phyloP scores from a whole-genome alignment of 2,113 vertebrate genomes.

The Pelecanus crispus region DNA sequence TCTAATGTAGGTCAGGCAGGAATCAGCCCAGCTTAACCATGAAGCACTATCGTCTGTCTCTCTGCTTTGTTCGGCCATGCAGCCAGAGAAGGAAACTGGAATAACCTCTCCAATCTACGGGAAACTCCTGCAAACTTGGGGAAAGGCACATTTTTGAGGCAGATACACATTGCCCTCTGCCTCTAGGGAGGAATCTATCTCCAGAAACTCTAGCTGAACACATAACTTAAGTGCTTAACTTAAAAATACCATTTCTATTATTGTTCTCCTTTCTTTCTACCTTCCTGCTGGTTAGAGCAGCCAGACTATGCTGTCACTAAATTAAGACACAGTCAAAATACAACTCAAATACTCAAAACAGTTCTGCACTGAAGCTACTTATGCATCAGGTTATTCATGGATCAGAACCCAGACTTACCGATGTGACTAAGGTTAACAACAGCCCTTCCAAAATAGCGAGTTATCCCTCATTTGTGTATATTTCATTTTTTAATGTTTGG shows the following conservation, averaged over 20 bases:
- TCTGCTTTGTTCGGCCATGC: background rate
- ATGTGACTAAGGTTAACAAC: background rate
- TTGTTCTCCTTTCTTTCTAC: background rate
- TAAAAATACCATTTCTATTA: background rate
- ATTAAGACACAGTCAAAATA: background rate
- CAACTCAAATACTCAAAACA: background rate
- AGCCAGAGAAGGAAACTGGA: background rate
- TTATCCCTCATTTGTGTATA: background rate
- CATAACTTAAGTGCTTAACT: background rate
- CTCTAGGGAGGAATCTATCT: background rate
- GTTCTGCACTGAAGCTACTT: background rate
- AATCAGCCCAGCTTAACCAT: background rate
- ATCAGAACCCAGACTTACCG: background rate
- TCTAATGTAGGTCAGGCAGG: background rate
- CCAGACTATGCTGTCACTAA: background rate
- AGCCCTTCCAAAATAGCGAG: background rate
- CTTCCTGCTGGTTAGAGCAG: background rate
- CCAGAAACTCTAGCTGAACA: background rate
- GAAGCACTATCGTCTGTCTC: background rate
- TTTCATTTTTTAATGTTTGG: background rate
- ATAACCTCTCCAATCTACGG: background rate
- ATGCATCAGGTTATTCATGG: background rate
- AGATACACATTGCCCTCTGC: background rate
- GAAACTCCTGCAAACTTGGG: background rate
- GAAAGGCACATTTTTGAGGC: background rate